These are phyloP conservation scores for Dynastes hyllus DNA, from an alignment of 2,888 invertebrate genomes.

Conservation along the genomic window DNA sequence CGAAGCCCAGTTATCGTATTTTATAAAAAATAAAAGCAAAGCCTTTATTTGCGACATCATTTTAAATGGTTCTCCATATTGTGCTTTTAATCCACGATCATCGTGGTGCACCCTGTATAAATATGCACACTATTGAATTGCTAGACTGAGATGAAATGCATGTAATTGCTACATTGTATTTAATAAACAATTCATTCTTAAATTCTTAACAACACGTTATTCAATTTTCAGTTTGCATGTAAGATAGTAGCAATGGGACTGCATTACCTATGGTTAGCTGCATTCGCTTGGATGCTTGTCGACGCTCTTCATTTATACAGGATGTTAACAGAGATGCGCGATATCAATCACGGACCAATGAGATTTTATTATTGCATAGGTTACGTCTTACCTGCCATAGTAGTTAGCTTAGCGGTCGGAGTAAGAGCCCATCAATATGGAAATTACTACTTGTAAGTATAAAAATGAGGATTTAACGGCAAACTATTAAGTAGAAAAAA, in stretches of 20 bases:
- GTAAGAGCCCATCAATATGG: slow-evolving; percentile 96
- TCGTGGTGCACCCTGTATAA: background rate
- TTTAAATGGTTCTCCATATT: no score
- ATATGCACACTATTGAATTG: no score
- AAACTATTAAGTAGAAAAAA: background rate
- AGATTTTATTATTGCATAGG: slow-evolving; percentile 93
- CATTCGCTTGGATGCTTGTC: slow-evolving; percentile 93
- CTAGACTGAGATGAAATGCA: no score
- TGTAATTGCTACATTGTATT: no score
- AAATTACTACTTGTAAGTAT: slow-evolving; percentile 91
- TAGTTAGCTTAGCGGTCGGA: slow-evolving; percentile 92
- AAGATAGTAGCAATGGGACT: slow-evolving; percentile 92
- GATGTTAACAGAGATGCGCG: slow-evolving; percentile 95
- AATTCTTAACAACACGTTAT: background rate
- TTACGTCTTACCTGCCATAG: slow-evolving; percentile 93
- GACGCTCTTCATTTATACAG: slow-evolving; percentile 95
- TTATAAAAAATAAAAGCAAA: no score
- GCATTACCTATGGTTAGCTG: slow-evolving; percentile 94
- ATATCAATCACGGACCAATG: slow-evolving; percentile 97
- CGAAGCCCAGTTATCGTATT: no score
- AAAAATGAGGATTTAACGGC: background rate
- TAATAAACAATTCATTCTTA: background rate
- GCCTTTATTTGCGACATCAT: no score
- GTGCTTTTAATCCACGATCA: no score
- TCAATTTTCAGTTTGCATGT: slow-evolving; percentile 80